Conservation (phyloP, 2,113 vertebrate genomes). For the Chaetodon trifascialis region DNA sequence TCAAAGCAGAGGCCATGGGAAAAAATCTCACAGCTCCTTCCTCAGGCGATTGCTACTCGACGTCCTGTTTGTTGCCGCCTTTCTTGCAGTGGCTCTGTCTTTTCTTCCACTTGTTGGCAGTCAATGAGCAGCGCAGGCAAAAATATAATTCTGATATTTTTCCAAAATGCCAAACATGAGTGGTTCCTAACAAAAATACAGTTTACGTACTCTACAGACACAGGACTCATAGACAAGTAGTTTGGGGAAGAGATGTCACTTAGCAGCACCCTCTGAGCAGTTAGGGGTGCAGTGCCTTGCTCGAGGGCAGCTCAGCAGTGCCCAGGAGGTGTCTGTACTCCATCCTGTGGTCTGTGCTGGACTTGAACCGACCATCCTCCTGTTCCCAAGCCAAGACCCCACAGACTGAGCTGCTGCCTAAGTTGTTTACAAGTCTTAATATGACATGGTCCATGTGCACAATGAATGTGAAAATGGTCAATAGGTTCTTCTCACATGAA, state of each 20-base stretch:
- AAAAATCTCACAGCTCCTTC: constrained; percentile 49
- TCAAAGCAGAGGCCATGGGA: constrained; percentile 85
- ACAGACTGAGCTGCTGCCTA: too few relatives aligned
- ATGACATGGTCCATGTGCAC: neutral
- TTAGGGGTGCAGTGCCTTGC: too few relatives aligned
- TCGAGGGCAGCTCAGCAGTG: too few relatives aligned
- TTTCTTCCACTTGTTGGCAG: constrained; percentile 82
- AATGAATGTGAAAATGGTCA: neutral
- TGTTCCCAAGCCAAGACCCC: too few relatives aligned
- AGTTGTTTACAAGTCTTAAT: neutral
- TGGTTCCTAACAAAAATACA: neutral
- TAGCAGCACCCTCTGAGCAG: too few relatives aligned
- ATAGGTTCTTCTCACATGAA: neutral
- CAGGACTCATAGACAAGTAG: too few relatives aligned
- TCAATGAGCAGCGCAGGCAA: constrained; percentile 24
- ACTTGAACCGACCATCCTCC: too few relatives aligned
- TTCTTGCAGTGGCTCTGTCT: constrained; percentile 75
- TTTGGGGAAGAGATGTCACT: too few relatives aligned
- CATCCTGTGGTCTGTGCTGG: too few relatives aligned
- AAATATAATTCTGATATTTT: constrained; percentile 1
- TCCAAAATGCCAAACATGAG: neutral
- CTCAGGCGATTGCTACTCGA: constrained; percentile 67
- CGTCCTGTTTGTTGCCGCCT: constrained; percentile 77
- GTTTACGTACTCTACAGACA: too few relatives aligned
- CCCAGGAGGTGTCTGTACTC: too few relatives aligned